Conservation (phyloP, 2,888 invertebrate genomes). For the Itoplectis maculator region DNA sequence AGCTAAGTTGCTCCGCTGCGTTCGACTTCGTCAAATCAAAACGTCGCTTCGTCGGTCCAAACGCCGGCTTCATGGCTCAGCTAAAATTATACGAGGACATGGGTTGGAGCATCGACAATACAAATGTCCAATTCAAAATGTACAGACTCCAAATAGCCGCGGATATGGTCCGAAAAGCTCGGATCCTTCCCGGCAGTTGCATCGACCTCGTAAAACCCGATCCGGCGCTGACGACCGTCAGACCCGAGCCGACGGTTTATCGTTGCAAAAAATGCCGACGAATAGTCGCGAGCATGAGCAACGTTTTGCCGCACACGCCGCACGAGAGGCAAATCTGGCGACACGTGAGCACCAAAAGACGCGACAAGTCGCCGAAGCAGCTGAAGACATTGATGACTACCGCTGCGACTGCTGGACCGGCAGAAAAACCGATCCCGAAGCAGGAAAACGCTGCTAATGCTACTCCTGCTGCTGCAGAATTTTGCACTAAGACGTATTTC, state of each 20-base stretch:
- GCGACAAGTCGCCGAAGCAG: constrained; percentile 72
- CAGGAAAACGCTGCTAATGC: background rate
- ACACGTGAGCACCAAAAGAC: constrained; percentile 82
- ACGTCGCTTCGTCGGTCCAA: constrained; percentile 91
- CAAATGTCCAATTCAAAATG: constrained; percentile 90
- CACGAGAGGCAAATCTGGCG: constrained; percentile 86
- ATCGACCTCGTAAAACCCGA: constrained; percentile 92
- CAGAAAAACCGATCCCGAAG: constrained; percentile 36
- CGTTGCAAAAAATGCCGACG: constrained; percentile 93
- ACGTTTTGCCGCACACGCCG: constrained; percentile 90
- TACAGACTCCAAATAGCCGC: constrained; percentile 93
- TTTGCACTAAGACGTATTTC: constrained; percentile 92
- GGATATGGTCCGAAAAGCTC: constrained; percentile 92
- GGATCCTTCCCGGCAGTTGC: constrained; percentile 92
- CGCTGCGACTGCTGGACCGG: constrained; percentile 64
- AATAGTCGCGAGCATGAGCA: constrained; percentile 92
- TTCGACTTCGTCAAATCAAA: constrained; percentile 89
- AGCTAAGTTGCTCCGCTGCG: constrained; percentile 90
- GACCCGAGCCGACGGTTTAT: constrained; percentile 94
- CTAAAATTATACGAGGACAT: constrained; percentile 92
- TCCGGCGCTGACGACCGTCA: constrained; percentile 90
- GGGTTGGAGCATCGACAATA: constrained; percentile 90
- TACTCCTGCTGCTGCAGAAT: constrained; percentile 74
- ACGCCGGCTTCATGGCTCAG: constrained; percentile 92
- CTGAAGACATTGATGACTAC: constrained; percentile 47